Base-by-base conservation (phyloP, 1,140 invertebrate genomes). In the Macrobrachium nipponense region DNA sequence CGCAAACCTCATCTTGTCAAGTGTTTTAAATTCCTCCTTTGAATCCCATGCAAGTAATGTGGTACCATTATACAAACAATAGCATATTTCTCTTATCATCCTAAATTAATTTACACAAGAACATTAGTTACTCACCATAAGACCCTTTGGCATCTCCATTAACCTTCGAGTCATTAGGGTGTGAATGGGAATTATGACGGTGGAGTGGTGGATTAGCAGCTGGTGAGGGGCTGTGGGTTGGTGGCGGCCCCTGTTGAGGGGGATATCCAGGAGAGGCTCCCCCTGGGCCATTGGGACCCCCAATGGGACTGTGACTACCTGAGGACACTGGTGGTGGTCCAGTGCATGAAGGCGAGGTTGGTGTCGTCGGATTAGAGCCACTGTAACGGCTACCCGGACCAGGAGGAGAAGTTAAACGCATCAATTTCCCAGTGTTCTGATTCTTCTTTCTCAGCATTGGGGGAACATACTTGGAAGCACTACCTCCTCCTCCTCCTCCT, bases 381-480 rank as follows among this genome's bases (percentile, higher is more conserved):
- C 80, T 66, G 36, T 83, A 81, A 64, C 62, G 64, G 72, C 87
- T 66, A 17, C 66, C 64, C 78, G 78, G 59, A 18, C 78, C 82
- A 20, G 93, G 92, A 6, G 93, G 92, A 27, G 94, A 93, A 10
- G 92, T 93, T 36, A 93, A 92, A 76, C 93, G 91, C 88, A 93
- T 92, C 20, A 93, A 77, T 90, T 94, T 89, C 93, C 51, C 92
- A 92, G 78, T 91, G 90, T 86, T 87, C 77, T 90, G 89, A 90
- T 93, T 94, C 88, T 93, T 94, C 92, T 95, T 95, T 90, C 95
- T 92, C 90, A 95, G 95, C 73, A 94, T 94, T 6, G 95, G 95
- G 72, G 95, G 95, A 62, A 96, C 93, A 91, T 96, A 96, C 91
- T 96, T 96, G 60, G 93, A 94, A 88, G 87, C 91, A 15, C 80